phyloP scores from a whole-genome alignment of 2,797 vertebrate species.

The Labeo calbasu region DNA sequence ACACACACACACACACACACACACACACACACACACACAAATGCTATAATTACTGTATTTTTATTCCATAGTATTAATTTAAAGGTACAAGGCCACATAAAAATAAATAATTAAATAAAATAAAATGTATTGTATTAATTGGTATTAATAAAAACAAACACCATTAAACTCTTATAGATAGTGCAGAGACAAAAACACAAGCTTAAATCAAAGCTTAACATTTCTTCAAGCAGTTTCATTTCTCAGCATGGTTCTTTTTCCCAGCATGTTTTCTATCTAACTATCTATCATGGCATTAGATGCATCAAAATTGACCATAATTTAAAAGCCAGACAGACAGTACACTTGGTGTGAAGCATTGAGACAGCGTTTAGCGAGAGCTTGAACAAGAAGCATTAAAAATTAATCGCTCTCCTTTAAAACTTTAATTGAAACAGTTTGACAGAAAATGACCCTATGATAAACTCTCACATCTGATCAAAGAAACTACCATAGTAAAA shows the following conservation, averaged over 20 bases:
- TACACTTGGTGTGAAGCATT: conserved; percentile 11
- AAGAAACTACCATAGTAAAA: not conserved
- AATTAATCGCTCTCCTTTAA: conserved; percentile 38
- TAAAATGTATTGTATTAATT: no score
- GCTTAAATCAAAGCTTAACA: not conserved
- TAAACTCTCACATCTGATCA: conserved; percentile 40
- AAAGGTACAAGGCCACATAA: no score
- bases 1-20: no score
- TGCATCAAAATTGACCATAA: conserved; percentile 3
- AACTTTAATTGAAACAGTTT: conserved; percentile 53
- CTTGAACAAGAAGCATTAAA: conserved; percentile 48
- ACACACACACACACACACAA: no score
- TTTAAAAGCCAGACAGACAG: not conserved
- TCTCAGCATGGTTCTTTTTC: conserved; percentile 1
- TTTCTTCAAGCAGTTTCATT: not conserved
- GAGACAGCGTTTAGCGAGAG: not conserved
- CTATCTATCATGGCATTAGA: not conserved
- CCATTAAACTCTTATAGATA: no score
- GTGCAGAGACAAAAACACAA: not conserved
- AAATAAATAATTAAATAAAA: no score
- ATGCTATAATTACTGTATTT: no score
- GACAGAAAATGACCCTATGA: conserved; percentile 51
- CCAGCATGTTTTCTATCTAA: conserved; percentile 23
- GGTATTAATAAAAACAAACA: no score
- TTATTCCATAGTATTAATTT: no score